phyloP scores from a whole-genome alignment of 2,888 invertebrate genomes.

The Synergus itoensis region DNA sequence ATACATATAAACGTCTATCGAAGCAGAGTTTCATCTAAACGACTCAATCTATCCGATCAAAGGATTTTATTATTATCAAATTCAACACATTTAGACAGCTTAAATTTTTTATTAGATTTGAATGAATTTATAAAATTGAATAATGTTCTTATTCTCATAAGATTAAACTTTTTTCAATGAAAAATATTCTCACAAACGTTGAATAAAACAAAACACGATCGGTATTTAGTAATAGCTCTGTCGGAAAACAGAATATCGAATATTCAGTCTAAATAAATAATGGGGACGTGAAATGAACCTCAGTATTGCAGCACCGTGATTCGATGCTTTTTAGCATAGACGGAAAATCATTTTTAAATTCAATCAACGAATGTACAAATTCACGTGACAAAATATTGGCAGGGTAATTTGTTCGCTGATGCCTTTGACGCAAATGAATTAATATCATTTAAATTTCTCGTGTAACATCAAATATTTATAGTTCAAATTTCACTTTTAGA shows the following conservation, averaged over 20 bases:
- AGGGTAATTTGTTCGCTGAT: no score
- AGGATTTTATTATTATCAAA: neutral
- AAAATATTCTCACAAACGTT: neutral
- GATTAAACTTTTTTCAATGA: neutral
- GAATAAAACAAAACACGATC: neutral
- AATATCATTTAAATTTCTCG: neutral
- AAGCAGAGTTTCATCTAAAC: slow-evolving; percentile 12
- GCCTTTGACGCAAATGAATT: neutral
- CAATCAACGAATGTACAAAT: neutral
- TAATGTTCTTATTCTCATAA: no score
- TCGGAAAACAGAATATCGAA: neutral
- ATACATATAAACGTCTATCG: slow-evolving; percentile 43
- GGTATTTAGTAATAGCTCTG: neutral
- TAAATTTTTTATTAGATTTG: neutral
- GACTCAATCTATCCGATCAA: slow-evolving; percentile 19
- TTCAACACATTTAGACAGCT: neutral
- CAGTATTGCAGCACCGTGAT: neutral
- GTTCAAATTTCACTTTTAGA: no score
- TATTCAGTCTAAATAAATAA: neutral
- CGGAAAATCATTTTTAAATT: neutral
- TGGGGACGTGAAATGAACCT: neutral
- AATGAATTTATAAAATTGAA: no score
- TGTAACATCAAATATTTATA: no score
- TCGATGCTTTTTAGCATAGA: neutral
- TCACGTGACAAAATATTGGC: neutral